Conservation (phyloP, 1,140 invertebrate genomes). For the Pentalonia nigronervosa region DNA sequence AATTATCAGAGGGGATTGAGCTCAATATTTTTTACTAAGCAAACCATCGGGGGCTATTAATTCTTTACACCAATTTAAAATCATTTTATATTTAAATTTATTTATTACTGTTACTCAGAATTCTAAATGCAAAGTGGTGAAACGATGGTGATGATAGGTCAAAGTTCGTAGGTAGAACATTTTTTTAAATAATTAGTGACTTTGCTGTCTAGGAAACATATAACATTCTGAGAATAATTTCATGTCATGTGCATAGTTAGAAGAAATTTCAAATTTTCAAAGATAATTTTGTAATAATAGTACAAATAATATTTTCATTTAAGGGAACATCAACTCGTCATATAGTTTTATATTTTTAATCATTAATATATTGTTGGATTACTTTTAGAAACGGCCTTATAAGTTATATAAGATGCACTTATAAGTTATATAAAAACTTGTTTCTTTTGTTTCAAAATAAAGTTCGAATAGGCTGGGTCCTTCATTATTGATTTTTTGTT, state of each 20-base stretch:
- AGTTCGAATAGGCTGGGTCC: neutral
- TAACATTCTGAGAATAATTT: neutral
- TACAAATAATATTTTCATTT: neutral
- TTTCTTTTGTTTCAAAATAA: neutral
- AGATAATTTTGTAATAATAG: neutral
- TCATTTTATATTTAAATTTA: neutral
- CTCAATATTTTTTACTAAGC: neutral
- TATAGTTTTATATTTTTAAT: neutral
- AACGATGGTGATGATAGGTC: neutral
- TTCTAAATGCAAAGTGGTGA: neutral
- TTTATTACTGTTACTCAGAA: neutral
- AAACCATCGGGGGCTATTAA: neutral
- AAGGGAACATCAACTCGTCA: neutral
- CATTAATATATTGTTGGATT: neutral
- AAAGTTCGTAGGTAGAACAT: neutral
- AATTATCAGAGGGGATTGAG: too few species aligned
- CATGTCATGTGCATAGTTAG: neutral
- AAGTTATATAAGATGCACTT: neutral
- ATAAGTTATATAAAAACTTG: neutral
- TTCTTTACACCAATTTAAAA: neutral
- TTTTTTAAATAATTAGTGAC: neutral
- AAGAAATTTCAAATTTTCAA: neutral
- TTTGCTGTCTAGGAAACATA: neutral
- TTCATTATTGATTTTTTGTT: conserved; percentile 1
- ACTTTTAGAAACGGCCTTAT: neutral